A percentile compares a stretch with the other conserved stretches of the same genome.
Evolutionary conservation across 2,797 vertebrate species (phyloP).

Genomic region (Silurus aristotelis): DNA sequence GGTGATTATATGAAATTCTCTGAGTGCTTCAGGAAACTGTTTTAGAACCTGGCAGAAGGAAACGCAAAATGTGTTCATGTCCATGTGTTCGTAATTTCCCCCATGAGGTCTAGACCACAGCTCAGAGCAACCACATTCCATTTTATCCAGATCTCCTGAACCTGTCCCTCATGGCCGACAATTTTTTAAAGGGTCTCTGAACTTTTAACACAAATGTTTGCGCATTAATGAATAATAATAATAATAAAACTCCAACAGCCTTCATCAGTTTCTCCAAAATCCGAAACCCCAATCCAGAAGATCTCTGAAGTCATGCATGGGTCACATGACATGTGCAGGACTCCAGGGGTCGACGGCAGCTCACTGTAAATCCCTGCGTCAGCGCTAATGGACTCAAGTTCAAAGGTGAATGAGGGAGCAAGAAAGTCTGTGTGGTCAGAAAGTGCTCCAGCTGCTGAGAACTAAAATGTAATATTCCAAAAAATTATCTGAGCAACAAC

Average conservation of each 20-base stretch:
- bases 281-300: conserved; percentile 52
- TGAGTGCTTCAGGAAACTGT: neutral
- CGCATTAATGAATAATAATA: too few relatives aligned
- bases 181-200: too few relatives aligned
- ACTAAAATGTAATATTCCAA: neutral
- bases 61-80: neutral
- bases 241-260: too few relatives aligned
- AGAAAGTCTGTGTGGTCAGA: neutral
- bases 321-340: conserved; percentile 67
- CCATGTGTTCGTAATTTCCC: neutral
- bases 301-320: conserved; percentile 69
- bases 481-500: neutral
- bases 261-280: neutral
- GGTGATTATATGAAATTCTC: conserved; percentile 10
- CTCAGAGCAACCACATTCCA: neutral
- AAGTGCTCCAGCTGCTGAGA: neutral
- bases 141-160: too few relatives aligned
- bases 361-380: conserved; percentile 14
- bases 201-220: too few relatives aligned
- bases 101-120: neutral
- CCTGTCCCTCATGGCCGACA: too few relatives aligned
- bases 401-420: conserved; percentile 3
- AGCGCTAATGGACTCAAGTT: neutral
- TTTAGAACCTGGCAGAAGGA: neutral
- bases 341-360: conserved; percentile 60